Base-by-base conservation (phyloP, 2,797 vertebrate species). In the Microctenopoma lineatum region DNA sequence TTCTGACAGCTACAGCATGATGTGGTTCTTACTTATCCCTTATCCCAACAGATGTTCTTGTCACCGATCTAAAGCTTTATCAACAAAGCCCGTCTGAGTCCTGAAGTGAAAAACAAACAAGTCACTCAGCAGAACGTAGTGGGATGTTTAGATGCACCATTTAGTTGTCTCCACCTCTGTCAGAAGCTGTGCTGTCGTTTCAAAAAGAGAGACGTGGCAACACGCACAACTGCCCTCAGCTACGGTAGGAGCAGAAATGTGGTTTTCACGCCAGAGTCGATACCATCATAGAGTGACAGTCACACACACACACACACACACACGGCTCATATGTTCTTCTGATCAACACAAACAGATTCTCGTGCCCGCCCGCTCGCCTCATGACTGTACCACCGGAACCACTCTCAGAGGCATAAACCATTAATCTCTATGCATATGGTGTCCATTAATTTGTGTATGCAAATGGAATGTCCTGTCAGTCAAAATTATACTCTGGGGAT, bases 361-460 rank as follows among this genome's bases (percentile, higher is more conserved):
- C 90, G 87, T 88, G 75, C 62, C 71, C 13, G 7, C 57, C 38
- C 13, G 72, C 70, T 65, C 75, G 60, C 69, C 59, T 70, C 76
- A 60, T 79, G 72, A 84, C 67, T 81, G 77, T 70, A 75, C 76
- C 67, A 65, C 55, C 79, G 63, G 71, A 72, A 52, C 74, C 44
- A 36, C 71, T 64, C 46, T 66, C 84, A 53, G 45, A 66, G 73
- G 89, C 80, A 86, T 84, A 79, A 81, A 87, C 78, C 80, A 86
- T 89, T 87, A 78, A 84, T 89, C 79, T 83, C 67, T 11, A 62
- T 79, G 80, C 85, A 87, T 85, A 29, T 84, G 72, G 79, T 67
- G 72, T 66, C 21, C 69, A 90, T 92, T 82, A 84, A 90, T 87
- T 83, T 84, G 85, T 90, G 77, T 84, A 84, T 83, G 81, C 80